Percentiles rank a stretch among this genome's conserved stretches.
phyloP scores from a whole-genome alignment of 2,797 vertebrate genomes.

The Thripadectes ignobilis region DNA sequence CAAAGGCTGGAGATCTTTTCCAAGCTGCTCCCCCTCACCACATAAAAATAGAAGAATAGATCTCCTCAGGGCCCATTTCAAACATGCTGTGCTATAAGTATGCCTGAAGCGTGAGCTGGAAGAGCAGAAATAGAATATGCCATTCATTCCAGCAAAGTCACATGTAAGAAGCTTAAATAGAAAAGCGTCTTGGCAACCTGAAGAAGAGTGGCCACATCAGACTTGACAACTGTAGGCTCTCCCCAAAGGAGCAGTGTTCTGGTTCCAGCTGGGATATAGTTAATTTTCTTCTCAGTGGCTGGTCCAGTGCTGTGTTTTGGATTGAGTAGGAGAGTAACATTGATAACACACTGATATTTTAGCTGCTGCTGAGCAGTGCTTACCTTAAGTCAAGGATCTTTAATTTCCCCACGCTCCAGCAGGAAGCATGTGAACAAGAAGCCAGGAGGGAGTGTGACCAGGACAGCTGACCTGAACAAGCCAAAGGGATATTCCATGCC shows the following conservation, averaged over 20 bases:
- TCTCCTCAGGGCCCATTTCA: neutral
- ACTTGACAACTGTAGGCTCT: neutral
- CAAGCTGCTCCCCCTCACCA: accelerated
- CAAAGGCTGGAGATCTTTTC: neutral
- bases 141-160: neutral
- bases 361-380: neutral
- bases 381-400: neutral
- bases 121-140: neutral
- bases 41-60: neutral
- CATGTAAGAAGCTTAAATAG: neutral
- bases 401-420: neutral
- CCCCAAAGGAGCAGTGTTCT: neutral
- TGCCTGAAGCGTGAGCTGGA: neutral
- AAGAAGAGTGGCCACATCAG: neutral
- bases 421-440: neutral
- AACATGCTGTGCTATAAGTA: neutral
- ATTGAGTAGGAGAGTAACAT: neutral
- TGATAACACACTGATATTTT: neutral
- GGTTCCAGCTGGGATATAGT: neutral
- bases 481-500: neutral
- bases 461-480: neutral
- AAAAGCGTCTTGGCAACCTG: neutral
- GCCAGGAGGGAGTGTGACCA: neutral
- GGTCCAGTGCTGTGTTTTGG: neutral
- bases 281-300: neutral